phyloP scores from a whole-genome alignment of 2,797 vertebrate genomes.

The Brachymystax lenok region DNA sequence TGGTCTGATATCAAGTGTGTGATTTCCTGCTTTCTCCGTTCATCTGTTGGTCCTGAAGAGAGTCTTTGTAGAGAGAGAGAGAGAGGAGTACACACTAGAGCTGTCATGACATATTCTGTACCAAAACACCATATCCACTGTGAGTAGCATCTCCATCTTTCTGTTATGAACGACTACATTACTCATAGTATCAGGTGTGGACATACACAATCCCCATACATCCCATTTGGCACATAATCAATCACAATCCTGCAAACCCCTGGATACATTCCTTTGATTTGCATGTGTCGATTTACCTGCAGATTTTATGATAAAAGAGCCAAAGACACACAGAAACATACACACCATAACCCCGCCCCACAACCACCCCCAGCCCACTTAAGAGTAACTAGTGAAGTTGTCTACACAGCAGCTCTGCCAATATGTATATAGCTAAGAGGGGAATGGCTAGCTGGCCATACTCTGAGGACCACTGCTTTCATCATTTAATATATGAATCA shows the following conservation, averaged over 20 bases:
- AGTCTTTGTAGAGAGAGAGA: background rate
- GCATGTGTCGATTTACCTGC: background rate
- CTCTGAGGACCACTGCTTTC: constrained; percentile 12
- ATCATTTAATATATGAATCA: constrained; percentile 36
- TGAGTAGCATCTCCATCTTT: background rate
- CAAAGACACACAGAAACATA: constrained; percentile 6
- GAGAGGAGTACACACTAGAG: background rate
- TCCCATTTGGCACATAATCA: constrained; percentile 4
- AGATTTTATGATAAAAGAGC: background rate
- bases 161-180: background rate
- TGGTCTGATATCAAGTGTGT: background rate
- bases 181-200: background rate
- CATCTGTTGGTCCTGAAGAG: background rate
- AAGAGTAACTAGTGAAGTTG: constrained; percentile 18
- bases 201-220: background rate
- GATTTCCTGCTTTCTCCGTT: background rate
- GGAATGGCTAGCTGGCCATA: background rate
- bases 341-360: constrained; percentile 8
- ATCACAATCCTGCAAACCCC: background rate
- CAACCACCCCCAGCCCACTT: background rate
- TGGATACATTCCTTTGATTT: background rate
- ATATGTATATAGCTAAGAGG: constrained; percentile 15
- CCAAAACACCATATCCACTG: background rate
- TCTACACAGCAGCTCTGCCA: constrained; percentile 22
- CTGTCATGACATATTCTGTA: background rate